phyloP scores from a whole-genome alignment of 2,113 vertebrate species.

The Sylvietta virens region DNA sequence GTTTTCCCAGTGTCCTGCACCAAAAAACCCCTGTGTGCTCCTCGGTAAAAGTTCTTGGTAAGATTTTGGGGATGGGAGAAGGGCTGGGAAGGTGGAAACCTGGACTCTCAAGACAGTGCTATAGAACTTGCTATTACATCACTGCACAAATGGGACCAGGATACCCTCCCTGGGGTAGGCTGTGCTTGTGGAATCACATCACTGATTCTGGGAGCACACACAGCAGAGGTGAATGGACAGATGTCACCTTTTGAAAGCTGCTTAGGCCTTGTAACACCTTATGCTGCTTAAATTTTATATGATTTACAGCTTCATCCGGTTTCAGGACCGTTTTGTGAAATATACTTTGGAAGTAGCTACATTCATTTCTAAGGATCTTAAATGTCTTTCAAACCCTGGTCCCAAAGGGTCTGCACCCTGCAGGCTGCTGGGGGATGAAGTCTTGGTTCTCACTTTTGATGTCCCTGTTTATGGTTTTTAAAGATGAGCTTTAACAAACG shows the following conservation, averaged over 20 bases:
- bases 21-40: accelerated
- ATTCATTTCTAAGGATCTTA: neutral
- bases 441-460: neutral
- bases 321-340: neutral
- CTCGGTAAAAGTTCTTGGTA: neutral
- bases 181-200: neutral
- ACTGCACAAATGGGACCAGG: neutral
- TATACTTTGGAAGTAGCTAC: neutral
- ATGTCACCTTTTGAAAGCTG: neutral
- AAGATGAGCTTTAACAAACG: neutral
- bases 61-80: neutral
- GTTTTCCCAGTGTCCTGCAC: neutral
- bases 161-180: neutral
- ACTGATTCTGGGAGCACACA: neutral
- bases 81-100: neutral
- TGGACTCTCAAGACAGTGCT: neutral
- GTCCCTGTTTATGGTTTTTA: neutral
- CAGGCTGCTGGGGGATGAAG: neutral
- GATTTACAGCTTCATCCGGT: neutral
- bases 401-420: neutral
- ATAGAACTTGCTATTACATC: neutral
- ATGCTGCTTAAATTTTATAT: neutral
- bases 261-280: neutral
- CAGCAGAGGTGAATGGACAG: neutral
- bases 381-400: neutral